Evolutionary conservation across 2,888 invertebrate genomes (phyloP).

Genomic region (Hedya salicella): DNA sequence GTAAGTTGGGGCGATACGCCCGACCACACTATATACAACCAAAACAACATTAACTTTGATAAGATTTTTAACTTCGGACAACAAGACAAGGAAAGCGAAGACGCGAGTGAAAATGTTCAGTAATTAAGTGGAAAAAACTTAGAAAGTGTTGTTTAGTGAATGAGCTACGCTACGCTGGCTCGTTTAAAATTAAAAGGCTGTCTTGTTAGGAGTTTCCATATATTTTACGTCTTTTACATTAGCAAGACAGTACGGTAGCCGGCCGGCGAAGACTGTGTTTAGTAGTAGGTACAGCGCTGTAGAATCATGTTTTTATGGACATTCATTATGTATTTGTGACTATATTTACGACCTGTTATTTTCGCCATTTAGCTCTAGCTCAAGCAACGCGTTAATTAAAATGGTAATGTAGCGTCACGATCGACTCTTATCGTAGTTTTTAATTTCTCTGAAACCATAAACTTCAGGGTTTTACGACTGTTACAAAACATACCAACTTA

Average conservation of each 20-base stretch:
- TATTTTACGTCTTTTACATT: no score
- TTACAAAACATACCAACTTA: no score
- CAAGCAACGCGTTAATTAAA: background rate
- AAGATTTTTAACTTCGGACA: constrained; percentile 69
- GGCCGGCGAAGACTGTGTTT: background rate
- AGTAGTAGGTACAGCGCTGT: background rate
- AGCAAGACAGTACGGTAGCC: no score
- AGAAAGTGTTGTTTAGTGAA: constrained; percentile 2
- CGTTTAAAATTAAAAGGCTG: no score
- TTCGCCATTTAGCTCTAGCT: background rate
- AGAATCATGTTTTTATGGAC: background rate
- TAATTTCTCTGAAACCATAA: no score
- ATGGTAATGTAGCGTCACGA: background rate
- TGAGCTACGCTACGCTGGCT: no score
- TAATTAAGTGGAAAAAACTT: constrained; percentile 35
- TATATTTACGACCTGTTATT: background rate
- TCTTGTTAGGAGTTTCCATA: no score
- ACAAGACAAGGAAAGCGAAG: constrained; percentile 49
- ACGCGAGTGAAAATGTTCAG: constrained; percentile 45
- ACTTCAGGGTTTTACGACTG: no score
- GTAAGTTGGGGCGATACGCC: constrained; percentile 77
- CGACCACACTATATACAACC: constrained; percentile 77
- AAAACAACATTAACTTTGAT: constrained; percentile 77
- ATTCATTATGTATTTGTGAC: background rate
- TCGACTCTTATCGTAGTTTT: background rate